Base-by-base conservation (phyloP, 2,113 vertebrate genomes). In the Takifugu flavidus region DNA sequence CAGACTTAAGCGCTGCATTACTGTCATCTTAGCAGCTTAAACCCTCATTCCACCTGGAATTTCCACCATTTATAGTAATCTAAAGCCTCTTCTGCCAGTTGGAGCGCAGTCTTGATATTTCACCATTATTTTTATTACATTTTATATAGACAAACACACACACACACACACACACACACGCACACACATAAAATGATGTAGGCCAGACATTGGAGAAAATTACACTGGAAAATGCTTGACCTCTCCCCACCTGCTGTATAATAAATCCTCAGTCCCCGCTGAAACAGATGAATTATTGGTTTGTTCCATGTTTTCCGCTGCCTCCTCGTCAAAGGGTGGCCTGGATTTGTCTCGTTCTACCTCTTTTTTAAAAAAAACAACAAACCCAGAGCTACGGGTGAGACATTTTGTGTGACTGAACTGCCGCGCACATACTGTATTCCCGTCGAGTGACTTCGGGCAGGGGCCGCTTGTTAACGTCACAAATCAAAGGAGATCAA, bases 221-320 rank as follows among this genome's bases (percentile, higher is more conserved):
- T 70, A 79, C 74, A 63, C 79, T 77, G 82, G 79, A 74, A 80
- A 86, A 83, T 42, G 77, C 79, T 85, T 87, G 85, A 84, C 83
- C 84, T 67, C 83, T 77, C 75, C 70, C 76, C 86, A 88, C 80
- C 85, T 88, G 83, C 80, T 86, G 70, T 54, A 10, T 46, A 81
- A 84, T 86, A 85, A 84, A 84, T 86, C 80, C 79, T 77, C 51
- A 6, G 75, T 53, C 67, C 51, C 44, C 31, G 78, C 72, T 43
- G 71, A 62, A 80, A 67, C 58, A 75, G 62, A 79, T 79, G 55
- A 80, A 80, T 78, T 75, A 72, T 72, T 76, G 62, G 82, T 85
- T 81, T 75, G 80, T 84, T 79, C 79, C 60, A 54, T 65, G 65
- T 72, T 77, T 78, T 81, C 82, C 77, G 75, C 80, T 79, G 72